These are phyloP conservation scores for Eupithecia centaureata DNA, from an alignment of 2,888 invertebrate species.

Conservation along the genomic window DNA sequence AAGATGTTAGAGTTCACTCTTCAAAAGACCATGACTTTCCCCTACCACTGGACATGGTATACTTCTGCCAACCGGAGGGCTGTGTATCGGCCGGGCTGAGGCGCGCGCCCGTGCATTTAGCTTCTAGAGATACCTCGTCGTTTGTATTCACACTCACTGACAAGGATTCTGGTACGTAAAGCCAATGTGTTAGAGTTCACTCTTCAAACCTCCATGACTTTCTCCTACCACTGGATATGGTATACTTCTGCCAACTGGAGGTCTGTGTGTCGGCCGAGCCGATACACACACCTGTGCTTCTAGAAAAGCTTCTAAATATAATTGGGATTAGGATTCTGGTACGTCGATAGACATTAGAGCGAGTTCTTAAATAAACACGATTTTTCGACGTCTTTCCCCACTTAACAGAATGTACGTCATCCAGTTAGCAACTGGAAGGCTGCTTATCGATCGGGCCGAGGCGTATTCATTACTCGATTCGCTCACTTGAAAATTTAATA, in stretches of 20 bases:
- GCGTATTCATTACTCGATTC: not conserved
- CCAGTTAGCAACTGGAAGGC: slow-evolving; percentile 99
- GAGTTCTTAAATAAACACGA: too few species aligned
- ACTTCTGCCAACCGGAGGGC: slow-evolving; percentile 99
- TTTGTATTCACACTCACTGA: slow-evolving; percentile 99
- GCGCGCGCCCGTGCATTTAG: slow-evolving; percentile 78
- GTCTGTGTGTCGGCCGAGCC: slow-evolving; percentile 97
- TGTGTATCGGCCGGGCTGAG: slow-evolving; percentile 96
- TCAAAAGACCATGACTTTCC: slow-evolving; percentile 98
- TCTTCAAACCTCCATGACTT: slow-evolving; percentile 96
- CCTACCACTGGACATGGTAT: slow-evolving; percentile 98
- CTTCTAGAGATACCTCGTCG: slow-evolving; percentile 95
- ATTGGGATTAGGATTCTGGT: slow-evolving; percentile 99
- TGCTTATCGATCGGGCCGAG: slow-evolving; percentile 87
- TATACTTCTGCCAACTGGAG: slow-evolving; percentile 99
- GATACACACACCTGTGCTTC: slow-evolving; percentile 83
- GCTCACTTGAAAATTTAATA: not conserved
- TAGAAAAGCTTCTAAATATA: slow-evolving; percentile 92
- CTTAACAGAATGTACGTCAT: slow-evolving; percentile 99
- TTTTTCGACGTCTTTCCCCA: slow-evolving; percentile 99
- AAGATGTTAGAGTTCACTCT: not conserved
- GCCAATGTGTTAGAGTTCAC: not conserved
- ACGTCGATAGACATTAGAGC: slow-evolving; percentile 81
- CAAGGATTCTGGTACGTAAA: slow-evolving; percentile 93
- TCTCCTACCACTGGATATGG: slow-evolving; percentile 98